Base-by-base conservation (phyloP, 2,797 vertebrate species). In the Neosalanx taihuensis region DNA sequence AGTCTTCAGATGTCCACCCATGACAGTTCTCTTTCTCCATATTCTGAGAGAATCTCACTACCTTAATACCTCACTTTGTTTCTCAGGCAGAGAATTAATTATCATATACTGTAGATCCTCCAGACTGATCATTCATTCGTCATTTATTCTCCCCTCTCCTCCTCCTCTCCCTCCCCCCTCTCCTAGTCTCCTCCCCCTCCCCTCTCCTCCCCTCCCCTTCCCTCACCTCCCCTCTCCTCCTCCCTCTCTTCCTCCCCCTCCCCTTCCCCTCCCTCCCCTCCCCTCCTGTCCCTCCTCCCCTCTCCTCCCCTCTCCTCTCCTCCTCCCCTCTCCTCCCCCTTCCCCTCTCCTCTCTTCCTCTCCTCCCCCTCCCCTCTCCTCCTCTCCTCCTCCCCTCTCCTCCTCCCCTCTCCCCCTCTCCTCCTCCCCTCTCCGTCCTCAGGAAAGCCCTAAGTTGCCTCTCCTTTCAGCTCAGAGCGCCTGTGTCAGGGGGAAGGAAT, bases 401-500 rank as follows among this genome's bases (percentile, higher is more conserved):
- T 68, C 63, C 35, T 17, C 5, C 46, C 7, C 23, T 49, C 41
- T 67, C 29, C 41, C 30, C 20, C 64, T n/a, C 33, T 64, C 4
- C 53, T 17, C 17, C 46, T 15, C 29, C 71, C 60, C 68, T 67
- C 73, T 67, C 64, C 71, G 61, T 65, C 68, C 59, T 76, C 9
- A 12, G 37, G 7, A 41, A 41, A 3, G 37, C 9, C 64, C 66
- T 70, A 56, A 81, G 79, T 82, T 81, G 79, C 73, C 70, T 67
- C 83, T 81, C 75, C 81, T 85, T 76, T 94, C 91, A 94, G 93
- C 94, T 89, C 90, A 93, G 91, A 95, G 93, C 90, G 89, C 90
- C 91, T 93, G 93, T 94, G 94, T 96, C 94, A 95, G 94, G 93
- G 31, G 94, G 94, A 96, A 96, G 93, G 95, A 96, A 95, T 96